Evolutionary conservation across 2,113 vertebrate genomes (phyloP).

Genomic region (Engystomops pustulosus): DNA sequence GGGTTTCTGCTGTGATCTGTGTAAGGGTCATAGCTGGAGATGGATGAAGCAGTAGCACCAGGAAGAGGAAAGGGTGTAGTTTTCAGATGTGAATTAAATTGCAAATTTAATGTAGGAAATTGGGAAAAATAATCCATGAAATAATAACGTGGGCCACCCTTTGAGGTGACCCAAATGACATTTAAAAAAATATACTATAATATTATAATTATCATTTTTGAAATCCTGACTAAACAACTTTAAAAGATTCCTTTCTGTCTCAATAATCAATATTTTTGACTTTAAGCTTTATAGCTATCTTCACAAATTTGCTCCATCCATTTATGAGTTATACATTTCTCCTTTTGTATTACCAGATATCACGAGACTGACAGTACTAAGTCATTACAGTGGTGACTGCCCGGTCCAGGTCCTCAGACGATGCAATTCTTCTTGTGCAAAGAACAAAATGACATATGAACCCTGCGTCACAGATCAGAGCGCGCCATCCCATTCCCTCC

Average conservation of each 20-base stretch:
- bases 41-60: no score
- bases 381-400: background rate
- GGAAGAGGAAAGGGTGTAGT: no score
- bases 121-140: no score
- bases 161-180: no score
- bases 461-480: background rate
- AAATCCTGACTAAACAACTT: background rate
- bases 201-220: background rate
- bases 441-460: background rate
- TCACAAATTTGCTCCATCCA: background rate
- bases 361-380: background rate
- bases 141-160: no score
- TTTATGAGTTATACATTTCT: slow-evolving; percentile 10
- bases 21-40: no score
- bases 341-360: background rate
- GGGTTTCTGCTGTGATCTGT: no score
- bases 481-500: slow-evolving; percentile 10
- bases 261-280: background rate
- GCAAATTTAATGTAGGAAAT: no score
- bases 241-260: background rate
- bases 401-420: background rate
- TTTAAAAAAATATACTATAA: no score
- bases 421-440: background rate
- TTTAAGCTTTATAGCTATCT: background rate
- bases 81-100: no score